A percentile compares a stretch with the other conserved stretches of the same genome.
phyloP scores from a whole-genome alignment of 2,113 vertebrate genomes.

The Zosterops japonicus region DNA sequence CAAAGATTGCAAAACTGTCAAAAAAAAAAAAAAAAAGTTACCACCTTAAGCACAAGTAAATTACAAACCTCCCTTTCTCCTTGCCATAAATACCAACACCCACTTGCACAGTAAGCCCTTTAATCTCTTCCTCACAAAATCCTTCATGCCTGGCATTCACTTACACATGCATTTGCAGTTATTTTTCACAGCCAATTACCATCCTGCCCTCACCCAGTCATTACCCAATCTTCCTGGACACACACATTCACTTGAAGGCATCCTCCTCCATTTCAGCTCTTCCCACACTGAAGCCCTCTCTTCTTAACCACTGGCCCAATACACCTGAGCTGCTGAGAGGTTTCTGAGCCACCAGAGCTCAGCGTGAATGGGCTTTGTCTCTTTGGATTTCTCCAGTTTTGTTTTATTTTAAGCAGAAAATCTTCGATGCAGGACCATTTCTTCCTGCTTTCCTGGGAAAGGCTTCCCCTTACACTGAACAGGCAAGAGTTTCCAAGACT shows the following conservation, averaged over 20 bases:
- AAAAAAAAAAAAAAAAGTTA: background rate
- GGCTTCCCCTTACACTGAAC: background rate
- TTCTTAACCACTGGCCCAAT: background rate
- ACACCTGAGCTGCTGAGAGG: background rate
- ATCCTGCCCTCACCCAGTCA: background rate
- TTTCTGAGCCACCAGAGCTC: background rate
- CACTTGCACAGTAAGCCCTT: constrained; percentile 12
- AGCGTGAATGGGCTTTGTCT: background rate
- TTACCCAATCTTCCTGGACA: background rate
- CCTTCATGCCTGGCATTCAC: constrained; percentile 11
- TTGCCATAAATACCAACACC: constrained; percentile 14
- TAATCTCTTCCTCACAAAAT: constrained; percentile 24
- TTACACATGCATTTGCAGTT: background rate
- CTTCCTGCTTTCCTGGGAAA: background rate
- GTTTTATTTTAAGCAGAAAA: background rate
- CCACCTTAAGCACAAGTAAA: constrained; percentile 13
- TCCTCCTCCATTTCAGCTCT: background rate
- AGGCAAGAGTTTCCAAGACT: background rate
- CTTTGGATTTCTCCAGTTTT: background rate
- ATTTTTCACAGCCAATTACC: constrained; percentile 12
- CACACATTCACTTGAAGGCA: background rate
- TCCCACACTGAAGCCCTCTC: background rate
- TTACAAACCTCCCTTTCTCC: background rate
- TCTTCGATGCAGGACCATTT: background rate
- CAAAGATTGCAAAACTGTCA: background rate